phyloP scores from a whole-genome alignment of 1,140 invertebrate genomes.

The Microplitis demolitor region DNA sequence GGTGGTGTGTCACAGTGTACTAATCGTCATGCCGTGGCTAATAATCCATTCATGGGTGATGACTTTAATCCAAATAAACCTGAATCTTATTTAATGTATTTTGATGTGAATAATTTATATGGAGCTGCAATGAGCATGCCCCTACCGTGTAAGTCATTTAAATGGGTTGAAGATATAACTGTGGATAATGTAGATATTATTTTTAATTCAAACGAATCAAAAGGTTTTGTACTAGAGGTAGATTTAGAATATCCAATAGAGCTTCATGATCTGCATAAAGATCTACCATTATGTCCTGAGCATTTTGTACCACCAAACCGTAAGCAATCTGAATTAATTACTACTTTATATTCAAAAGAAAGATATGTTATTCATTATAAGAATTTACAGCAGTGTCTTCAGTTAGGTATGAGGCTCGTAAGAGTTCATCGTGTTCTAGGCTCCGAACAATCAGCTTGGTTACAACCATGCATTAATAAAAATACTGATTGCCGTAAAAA shows the following conservation, averaged over 20 bases:
- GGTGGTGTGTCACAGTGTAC: conserved; percentile 49
- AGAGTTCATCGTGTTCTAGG: conserved; percentile 61
- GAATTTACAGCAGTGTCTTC: conserved; percentile 59
- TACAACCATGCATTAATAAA: conserved; percentile 56
- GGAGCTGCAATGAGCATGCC: conserved; percentile 55
- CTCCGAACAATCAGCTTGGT: conserved; percentile 61
- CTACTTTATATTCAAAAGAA: conserved; percentile 49
- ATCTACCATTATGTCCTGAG: conserved; percentile 31
- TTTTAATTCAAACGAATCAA: neutral
- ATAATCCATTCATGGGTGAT: conserved; percentile 54
- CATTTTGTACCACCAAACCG: conserved; percentile 31
- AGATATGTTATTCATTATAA: conserved; percentile 63
- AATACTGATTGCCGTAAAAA: conserved; percentile 44
- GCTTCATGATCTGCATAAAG: neutral
- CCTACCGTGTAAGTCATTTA: conserved; percentile 50
- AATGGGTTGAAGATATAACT: conserved; percentile 44
- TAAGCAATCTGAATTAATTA: conserved; percentile 47
- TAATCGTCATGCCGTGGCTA: conserved; percentile 53
- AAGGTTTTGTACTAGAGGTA: neutral
- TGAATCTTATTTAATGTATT: conserved; percentile 54
- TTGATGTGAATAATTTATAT: conserved; percentile 65
- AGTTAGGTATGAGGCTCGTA: conserved; percentile 54
- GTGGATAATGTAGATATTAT: neutral
- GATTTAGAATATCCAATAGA: neutral
- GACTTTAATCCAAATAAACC: conserved; percentile 49